Evolutionary conservation across 2,113 vertebrate genomes (phyloP).

Genomic region (Myocastor coypus): DNA sequence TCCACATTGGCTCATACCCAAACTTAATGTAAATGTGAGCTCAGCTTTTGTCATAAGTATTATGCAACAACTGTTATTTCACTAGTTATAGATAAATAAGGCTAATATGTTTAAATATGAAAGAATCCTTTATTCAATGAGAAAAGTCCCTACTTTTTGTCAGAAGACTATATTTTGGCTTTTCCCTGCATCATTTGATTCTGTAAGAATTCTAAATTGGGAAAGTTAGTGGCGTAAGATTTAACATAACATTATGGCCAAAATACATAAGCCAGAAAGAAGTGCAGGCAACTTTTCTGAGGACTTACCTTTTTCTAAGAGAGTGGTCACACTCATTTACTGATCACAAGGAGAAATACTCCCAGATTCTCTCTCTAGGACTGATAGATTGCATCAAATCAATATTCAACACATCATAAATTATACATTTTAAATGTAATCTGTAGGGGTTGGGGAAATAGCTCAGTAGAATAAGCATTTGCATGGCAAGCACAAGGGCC

Average conservation of each 20-base stretch:
- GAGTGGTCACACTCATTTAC: neutral
- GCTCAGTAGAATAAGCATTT: too few species aligned
- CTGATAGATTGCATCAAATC: neutral
- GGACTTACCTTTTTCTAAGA: neutral
- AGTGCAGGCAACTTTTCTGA: neutral
- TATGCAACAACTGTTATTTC: neutral
- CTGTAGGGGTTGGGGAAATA: too few species aligned
- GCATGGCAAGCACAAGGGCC: too few species aligned
- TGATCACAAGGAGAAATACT: neutral
- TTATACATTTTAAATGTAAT: neutral
- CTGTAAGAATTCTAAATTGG: neutral
- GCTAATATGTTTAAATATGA: neutral
- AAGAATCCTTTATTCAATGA: neutral
- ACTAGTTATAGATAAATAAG: neutral
- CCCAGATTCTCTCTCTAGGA: neutral
- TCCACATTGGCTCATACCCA: neutral
- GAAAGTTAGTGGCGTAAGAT: neutral
- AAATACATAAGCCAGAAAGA: neutral
- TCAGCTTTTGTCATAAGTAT: constrained; percentile 19
- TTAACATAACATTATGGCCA: neutral
- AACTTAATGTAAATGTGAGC: neutral
- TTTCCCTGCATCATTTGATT: neutral
- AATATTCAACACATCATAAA: neutral
- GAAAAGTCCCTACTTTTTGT: neutral
- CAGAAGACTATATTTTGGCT: neutral